These are phyloP conservation scores for Passer montanus DNA, from an alignment of 2,113 vertebrate genomes.

Conservation along the genomic window DNA sequence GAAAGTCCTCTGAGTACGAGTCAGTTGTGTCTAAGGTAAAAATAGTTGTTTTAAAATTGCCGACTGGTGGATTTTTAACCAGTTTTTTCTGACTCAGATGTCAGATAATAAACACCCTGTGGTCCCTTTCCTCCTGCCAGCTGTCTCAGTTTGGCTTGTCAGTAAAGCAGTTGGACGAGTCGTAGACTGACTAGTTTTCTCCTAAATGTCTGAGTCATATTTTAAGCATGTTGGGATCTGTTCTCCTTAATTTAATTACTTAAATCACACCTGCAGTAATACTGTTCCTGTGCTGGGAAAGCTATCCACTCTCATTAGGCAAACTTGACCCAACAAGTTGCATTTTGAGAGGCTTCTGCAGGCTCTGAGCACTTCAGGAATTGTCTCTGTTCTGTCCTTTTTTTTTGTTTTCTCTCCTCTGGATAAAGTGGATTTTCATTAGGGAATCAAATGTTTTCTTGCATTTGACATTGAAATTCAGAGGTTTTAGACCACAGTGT, in stretches of 20 bases:
- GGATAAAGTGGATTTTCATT: neutral
- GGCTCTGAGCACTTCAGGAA: neutral
- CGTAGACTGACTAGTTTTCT: constrained; percentile 31
- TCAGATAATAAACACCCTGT: constrained; percentile 27
- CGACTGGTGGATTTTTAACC: constrained; percentile 25
- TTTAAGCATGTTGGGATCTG: constrained; percentile 47
- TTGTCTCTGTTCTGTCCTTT: neutral
- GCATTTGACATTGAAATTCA: neutral
- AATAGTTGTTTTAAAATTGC: constrained; percentile 58
- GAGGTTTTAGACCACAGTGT: neutral
- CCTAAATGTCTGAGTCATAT: constrained; percentile 43
- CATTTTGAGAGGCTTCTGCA: constrained; percentile 6
- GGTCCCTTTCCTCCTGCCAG: constrained; percentile 10
- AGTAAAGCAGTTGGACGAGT: constrained; percentile 39
- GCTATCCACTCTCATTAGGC: neutral
- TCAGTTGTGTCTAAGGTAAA: constrained; percentile 48
- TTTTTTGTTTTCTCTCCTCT: neutral
- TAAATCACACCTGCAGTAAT: constrained; percentile 50
- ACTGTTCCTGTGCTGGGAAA: constrained; percentile 17
- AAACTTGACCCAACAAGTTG: constrained; percentile 42
- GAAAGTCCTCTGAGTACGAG: constrained; percentile 40
- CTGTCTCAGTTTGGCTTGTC: constrained; percentile 11
- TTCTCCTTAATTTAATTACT: constrained; percentile 35
- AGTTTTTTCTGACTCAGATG: constrained; percentile 48
- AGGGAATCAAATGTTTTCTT: neutral